Conservation (phyloP, 2,888 invertebrate species). For the Thymelicus acteon region DNA sequence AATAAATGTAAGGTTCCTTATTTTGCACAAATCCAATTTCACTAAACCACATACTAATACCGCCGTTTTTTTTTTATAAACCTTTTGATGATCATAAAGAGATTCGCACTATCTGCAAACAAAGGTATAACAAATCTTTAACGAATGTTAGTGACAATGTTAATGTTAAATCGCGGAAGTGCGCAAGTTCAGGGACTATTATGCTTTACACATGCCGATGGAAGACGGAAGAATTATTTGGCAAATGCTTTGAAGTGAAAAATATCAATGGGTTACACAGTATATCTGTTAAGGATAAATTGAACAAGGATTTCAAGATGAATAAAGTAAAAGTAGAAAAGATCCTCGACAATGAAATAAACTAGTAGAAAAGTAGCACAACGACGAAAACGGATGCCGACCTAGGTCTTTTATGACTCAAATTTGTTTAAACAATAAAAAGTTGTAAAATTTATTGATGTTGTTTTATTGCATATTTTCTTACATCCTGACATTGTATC, state of each 20-base stretch:
- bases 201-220: slow-evolving; percentile 2
- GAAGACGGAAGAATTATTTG: slow-evolving; percentile 34
- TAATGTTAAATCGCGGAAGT: slow-evolving; percentile 16
- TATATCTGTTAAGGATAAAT: neutral
- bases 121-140: neutral
- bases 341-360: neutral
- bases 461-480: slow-evolving; percentile 58
- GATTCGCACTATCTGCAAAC: neutral
- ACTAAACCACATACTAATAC: neutral
- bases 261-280: slow-evolving; percentile 16
- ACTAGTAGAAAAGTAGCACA: slow-evolving; percentile 6
- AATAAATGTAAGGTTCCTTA: too few relatives aligned
- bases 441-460: slow-evolving; percentile 68
- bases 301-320: slow-evolving; percentile 7
- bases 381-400: slow-evolving; percentile 3
- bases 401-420: slow-evolving; percentile 28
- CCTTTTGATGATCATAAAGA: neutral
- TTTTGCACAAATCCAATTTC: too few relatives aligned
- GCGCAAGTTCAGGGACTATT: slow-evolving; percentile 9
- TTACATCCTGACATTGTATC: slow-evolving; percentile 51
- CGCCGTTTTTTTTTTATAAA: neutral
- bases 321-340: slow-evolving; percentile 5
- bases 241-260: slow-evolving; percentile 23
- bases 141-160: neutral
- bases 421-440: slow-evolving; percentile 54